phyloP scores from a whole-genome alignment of 23 tunicate genomes.

The Corella eumyota region DNA sequence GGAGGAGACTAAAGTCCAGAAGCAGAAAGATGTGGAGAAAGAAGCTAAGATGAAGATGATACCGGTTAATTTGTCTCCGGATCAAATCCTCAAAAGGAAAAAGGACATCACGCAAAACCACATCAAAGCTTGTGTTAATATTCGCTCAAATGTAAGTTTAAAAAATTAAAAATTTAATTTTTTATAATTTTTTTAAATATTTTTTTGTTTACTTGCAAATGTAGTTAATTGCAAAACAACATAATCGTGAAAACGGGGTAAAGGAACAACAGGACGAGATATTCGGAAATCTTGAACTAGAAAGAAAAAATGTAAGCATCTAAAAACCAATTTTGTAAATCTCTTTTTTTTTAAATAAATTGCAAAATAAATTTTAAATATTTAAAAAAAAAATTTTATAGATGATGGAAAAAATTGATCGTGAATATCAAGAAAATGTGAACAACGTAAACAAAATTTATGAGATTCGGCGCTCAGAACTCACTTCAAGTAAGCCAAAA shows the following conservation, averaged over 20 bases:
- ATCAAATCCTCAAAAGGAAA: constrained; percentile 30
- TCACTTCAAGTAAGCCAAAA: too few species aligned
- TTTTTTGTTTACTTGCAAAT: too few species aligned
- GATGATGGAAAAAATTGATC: constrained; percentile 27
- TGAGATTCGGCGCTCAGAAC: constrained; percentile 3
- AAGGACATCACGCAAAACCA: constrained; percentile 37
- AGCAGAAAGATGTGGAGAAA: constrained; percentile 46
- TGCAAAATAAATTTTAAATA: neutral
- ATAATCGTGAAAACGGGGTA: constrained; percentile 22
- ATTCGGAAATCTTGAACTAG: constrained; percentile 8
- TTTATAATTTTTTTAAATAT: neutral
- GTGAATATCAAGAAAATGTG: constrained; percentile 14
- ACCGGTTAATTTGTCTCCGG: constrained; percentile 19
- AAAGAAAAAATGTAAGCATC: constrained; percentile 26
- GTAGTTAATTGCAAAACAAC: constrained; percentile 30
- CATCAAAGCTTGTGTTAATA: constrained; percentile 37
- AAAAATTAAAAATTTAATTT: neutral
- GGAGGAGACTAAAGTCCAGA: constrained; percentile 35
- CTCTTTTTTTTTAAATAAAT: neutral
- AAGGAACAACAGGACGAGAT: constrained; percentile 30
- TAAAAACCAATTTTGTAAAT: neutral
- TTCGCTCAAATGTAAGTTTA: constrained; percentile 26
- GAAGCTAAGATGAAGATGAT: constrained; percentile 23
- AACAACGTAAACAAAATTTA: constrained; percentile 4
- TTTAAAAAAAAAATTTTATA: neutral